phyloP scores from a whole-genome alignment of 2,888 invertebrate species.

The Unio delphinus region DNA sequence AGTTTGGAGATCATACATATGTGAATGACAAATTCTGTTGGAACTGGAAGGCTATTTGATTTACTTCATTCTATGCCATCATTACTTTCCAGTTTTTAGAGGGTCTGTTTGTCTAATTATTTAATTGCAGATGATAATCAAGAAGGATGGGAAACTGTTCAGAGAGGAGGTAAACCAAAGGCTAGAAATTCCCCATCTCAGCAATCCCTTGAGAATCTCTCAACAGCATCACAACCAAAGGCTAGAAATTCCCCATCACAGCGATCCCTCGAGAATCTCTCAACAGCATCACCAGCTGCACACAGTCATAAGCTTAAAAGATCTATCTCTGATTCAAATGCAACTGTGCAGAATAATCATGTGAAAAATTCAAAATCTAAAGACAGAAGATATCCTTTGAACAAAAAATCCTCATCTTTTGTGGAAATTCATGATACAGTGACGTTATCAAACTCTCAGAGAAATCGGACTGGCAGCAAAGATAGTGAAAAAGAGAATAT shows the following conservation, averaged over 20 bases:
- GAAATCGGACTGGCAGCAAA: constrained; percentile 45
- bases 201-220: constrained; percentile 56
- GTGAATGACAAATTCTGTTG: no score
- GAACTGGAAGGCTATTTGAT: no score
- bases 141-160: constrained; percentile 90
- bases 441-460: neutral
- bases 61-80: no score
- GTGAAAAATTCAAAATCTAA: constrained; percentile 7
- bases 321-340: constrained; percentile 54
- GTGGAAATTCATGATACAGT: constrained; percentile 3
- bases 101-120: no score
- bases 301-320: constrained; percentile 46
- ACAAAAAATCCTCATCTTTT: neutral
- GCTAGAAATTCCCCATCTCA: constrained; percentile 72
- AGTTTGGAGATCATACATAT: no score
- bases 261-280: constrained; percentile 58
- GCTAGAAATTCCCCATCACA: constrained; percentile 72
- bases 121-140: constrained; percentile 54
- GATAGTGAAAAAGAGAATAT: constrained; percentile 65
- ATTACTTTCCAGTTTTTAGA: no score
- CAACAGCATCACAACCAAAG: constrained; percentile 42
- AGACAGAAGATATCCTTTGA: constrained; percentile 1
- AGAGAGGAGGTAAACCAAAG: constrained; percentile 73
- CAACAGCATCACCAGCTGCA: constrained; percentile 25
- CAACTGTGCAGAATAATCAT: constrained; percentile 18